A percentile compares a stretch with the other conserved stretches of the same genome.
These are phyloP conservation scores for Smithornis capensis DNA, from an alignment of 2,113 vertebrate genomes.

Conservation along the genomic window DNA sequence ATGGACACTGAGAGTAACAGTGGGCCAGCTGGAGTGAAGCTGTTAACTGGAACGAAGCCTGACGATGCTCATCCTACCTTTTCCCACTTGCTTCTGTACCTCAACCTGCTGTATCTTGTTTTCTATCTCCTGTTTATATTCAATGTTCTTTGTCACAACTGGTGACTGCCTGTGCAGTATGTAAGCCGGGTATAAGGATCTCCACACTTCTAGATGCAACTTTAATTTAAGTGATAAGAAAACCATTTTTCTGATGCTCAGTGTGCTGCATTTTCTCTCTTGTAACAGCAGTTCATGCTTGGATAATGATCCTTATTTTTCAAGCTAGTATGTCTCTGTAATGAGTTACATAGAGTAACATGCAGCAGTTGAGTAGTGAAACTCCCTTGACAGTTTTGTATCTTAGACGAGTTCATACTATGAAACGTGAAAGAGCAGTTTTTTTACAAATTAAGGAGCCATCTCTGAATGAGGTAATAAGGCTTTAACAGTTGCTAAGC, in stretches of 20 bases:
- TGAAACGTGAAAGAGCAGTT: background rate
- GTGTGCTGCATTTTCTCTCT: background rate
- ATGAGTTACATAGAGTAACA: background rate
- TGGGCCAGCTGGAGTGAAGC: background rate
- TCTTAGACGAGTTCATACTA: background rate
- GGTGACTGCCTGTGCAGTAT: background rate
- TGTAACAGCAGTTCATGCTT: background rate
- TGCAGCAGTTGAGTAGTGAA: background rate
- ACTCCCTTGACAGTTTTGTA: background rate
- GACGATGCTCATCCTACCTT: background rate
- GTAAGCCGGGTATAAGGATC: background rate
- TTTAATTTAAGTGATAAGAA: background rate
- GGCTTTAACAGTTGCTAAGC: background rate
- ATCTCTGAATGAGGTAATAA: background rate
- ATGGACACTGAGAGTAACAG: background rate
- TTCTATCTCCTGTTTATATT: background rate
- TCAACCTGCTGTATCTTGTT: background rate
- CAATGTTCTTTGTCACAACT: background rate
- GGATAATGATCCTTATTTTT: background rate
- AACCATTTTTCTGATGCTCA: background rate
- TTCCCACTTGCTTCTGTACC: background rate
- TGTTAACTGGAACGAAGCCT: background rate
- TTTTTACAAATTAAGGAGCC: background rate
- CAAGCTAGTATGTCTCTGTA: background rate
- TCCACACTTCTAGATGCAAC: background rate